Conservation (phyloP, 1,140 invertebrate genomes). For the Sminthurides bifidus region DNA sequence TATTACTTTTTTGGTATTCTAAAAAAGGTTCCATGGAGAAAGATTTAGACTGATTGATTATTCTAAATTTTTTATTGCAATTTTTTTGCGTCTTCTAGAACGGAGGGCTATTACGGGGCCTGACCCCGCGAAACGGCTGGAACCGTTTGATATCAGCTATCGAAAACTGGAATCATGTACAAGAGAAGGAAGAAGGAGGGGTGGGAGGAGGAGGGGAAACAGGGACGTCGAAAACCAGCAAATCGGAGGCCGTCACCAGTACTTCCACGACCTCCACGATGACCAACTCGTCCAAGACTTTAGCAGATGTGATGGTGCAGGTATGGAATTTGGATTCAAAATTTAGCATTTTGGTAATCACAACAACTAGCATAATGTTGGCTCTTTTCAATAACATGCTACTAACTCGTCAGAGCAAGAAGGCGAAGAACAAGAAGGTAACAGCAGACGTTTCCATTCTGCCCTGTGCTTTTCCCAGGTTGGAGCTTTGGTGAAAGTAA, state of each 20-base stretch:
- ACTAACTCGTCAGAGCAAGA: background rate
- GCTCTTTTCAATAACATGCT: background rate
- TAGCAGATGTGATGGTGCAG: slow-evolving; percentile 25
- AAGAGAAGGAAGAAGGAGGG: background rate
- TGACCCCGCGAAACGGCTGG: slow-evolving; percentile 24
- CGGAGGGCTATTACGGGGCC: slow-evolving; percentile 26
- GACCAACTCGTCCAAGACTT: background rate
- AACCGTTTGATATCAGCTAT: slow-evolving; percentile 28
- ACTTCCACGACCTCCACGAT: background rate
- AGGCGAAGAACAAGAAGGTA: background rate
- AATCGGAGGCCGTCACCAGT: background rate
- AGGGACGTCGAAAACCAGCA: background rate
- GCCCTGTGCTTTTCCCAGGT: background rate
- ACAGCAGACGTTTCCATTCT: background rate
- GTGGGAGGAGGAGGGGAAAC: background rate
- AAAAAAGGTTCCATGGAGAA: background rate
- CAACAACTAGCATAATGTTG: background rate
- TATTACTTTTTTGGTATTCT: background rate
- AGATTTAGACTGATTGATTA: no score
- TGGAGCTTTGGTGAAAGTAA: background rate
- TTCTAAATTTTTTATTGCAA: no score
- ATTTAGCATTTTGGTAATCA: no score
- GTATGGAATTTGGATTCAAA: no score
- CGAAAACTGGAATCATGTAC: slow-evolving; percentile 18
- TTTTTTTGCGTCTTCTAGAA: slow-evolving; percentile 23